phyloP scores from a whole-genome alignment of 2,888 invertebrate genomes.

The Platycheirus albimanus region DNA sequence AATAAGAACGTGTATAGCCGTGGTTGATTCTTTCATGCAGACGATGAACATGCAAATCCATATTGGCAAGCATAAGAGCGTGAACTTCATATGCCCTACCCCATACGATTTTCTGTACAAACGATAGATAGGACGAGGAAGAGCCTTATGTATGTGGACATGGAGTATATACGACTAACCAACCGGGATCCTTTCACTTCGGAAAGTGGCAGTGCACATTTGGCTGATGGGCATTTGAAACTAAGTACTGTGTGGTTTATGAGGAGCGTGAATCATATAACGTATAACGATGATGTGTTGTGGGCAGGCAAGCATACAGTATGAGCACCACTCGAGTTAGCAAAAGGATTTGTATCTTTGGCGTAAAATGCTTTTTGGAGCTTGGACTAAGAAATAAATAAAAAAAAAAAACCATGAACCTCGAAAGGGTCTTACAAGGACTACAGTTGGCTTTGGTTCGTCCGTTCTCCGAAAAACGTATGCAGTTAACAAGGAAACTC shows the following conservation, averaged over 20 bases:
- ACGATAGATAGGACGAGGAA: slow-evolving; percentile 14
- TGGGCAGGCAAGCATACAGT: slow-evolving; percentile 65
- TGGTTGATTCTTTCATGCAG: slow-evolving; percentile 46
- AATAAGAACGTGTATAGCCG: slow-evolving; percentile 14
- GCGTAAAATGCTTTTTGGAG: slow-evolving; percentile 62
- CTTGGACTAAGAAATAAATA: slow-evolving; percentile 7
- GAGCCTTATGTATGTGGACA: slow-evolving; percentile 31
- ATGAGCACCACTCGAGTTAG: slow-evolving; percentile 55
- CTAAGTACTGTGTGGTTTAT: slow-evolving; percentile 74
- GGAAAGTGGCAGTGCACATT: slow-evolving; percentile 71
- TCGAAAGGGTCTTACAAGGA: slow-evolving; percentile 48
- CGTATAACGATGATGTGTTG: slow-evolving; percentile 71
- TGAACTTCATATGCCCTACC: slow-evolving; percentile 52
- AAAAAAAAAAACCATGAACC: slow-evolving; percentile 50
- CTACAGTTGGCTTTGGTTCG: slow-evolving; percentile 18
- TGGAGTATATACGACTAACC: background rate
- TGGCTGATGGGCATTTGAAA: slow-evolving; percentile 74
- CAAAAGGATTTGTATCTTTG: slow-evolving; percentile 64
- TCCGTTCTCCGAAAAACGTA: slow-evolving; percentile 43
- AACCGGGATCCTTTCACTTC: slow-evolving; percentile 58
- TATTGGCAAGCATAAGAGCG: slow-evolving; percentile 68
- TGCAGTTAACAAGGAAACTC: slow-evolving; percentile 63
- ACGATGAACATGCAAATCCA: slow-evolving; percentile 65
- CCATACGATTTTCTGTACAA: background rate
- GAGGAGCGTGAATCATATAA: slow-evolving; percentile 71